Evolutionary conservation across 2,888 invertebrate species (phyloP), one percentile per base, ranked within the genome.

Genomic region (Papilio protenor): DNA sequence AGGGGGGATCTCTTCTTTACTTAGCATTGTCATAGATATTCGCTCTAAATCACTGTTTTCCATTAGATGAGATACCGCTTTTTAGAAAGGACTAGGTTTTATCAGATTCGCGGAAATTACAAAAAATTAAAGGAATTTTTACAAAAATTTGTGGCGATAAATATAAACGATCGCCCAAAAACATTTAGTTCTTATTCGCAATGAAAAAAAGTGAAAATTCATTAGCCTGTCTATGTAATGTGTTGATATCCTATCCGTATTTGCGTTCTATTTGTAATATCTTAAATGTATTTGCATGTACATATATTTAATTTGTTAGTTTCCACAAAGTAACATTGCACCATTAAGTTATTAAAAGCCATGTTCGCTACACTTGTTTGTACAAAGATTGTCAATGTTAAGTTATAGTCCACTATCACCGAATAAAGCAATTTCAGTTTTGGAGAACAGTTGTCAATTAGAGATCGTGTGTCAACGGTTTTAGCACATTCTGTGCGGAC

Each of bases 381-480:
- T 18, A 40, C 55, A 66, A 73, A 72, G 70, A 47, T 16, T 76
- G 52, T 21, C 33, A 16, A 2, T 18, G 64, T 18, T 10, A 55
- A 55, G 55, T 21, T 47, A 64, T 1, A 21, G 59, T 47, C 27
- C 33, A 40, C 45, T 23, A 8, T 47, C 27, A 27, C 18, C 74
- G 59, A 74, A 74, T 27, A 52, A 14, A 55, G 40, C 40, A 14
- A 6, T 10, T 2, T 6, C 75, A 10, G 33, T 14, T 69, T 16
- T 47, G n/a, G 18, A 49, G 61, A 72, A 52, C 64, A 52, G 64
- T 23, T 57, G 23, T 14, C 77, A 77, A 77, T 77, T 77, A 77
- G 77, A 52, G 23, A 52, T 18, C 8, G 23, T 45, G 73, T 55
- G 77, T 73, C 73, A 77, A 64, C 18, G 55, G 64, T 77, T 77